phyloP scores from a whole-genome alignment of 2,113 vertebrate species.

The Platanista minor region DNA sequence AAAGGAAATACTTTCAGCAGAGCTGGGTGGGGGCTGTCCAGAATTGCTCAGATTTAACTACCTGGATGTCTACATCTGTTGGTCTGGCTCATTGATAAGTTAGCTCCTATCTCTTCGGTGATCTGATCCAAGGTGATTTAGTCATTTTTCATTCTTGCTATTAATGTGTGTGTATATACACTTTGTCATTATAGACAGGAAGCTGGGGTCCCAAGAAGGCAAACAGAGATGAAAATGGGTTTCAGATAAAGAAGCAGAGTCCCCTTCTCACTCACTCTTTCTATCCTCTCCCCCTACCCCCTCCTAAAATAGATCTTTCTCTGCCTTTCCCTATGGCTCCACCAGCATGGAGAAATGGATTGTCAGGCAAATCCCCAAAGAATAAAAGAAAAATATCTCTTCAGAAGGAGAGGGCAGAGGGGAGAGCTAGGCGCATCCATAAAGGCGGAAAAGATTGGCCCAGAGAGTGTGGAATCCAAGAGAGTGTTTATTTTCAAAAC shows the following conservation, averaged over 20 bases:
- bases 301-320: background rate
- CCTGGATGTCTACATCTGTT: background rate
- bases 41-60: background rate
- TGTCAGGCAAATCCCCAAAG: constrained; percentile 25
- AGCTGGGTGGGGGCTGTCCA: background rate
- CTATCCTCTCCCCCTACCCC: background rate
- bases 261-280: background rate
- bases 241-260: background rate
- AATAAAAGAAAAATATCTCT: constrained; percentile 47
- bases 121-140: background rate
- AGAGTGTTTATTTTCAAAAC: constrained; percentile 56
- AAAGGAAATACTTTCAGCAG: background rate
- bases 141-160: constrained; percentile 39
- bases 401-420: constrained; percentile 1
- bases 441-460: background rate
- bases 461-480: background rate
- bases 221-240: background rate
- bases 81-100: background rate
- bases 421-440: background rate
- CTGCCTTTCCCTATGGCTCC: background rate
- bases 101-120: background rate
- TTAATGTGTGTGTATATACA: background rate
- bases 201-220: background rate
- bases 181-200: constrained; percentile 5
- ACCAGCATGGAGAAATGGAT: background rate